Percentiles rank a stretch among this genome's conserved stretches.
Conservation (phyloP, 2,113 vertebrate species). For the Delphinapterus leucas region DNA sequence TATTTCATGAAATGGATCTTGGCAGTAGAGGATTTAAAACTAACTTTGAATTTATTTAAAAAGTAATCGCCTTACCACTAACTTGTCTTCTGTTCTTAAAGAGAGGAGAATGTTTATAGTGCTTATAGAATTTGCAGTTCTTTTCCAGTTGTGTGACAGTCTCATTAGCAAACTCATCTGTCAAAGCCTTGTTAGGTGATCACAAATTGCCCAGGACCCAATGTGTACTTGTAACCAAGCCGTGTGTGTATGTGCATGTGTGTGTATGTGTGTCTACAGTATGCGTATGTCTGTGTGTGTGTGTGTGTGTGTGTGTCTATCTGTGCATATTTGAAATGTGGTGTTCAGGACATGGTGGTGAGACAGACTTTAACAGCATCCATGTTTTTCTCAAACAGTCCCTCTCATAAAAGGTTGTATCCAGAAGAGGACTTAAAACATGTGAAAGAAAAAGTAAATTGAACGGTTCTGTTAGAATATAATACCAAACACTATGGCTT, state of each 20-base stretch:
- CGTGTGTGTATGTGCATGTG: not conserved
- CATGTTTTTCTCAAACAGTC: not conserved
- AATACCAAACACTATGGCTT: not conserved
- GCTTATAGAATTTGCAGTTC: not conserved
- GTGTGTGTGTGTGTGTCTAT: not conserved
- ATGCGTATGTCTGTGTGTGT: not conserved
- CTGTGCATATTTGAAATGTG: not conserved
- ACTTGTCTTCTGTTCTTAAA: conserved; percentile 53
- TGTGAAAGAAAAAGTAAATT: not conserved
- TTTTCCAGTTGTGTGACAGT: not conserved
- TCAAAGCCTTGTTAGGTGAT: conserved; percentile 5
- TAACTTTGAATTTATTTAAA: conserved; percentile 61
- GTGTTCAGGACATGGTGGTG: not conserved
- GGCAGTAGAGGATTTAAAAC: conserved; percentile 53
- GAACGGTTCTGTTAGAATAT: not conserved
- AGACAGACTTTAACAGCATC: not conserved
- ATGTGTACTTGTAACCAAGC: not conserved
- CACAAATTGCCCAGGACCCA: not conserved
- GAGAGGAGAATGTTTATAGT: conserved; percentile 25
- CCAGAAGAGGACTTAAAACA: not conserved
- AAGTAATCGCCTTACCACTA: conserved; percentile 36
- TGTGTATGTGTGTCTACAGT: not conserved
- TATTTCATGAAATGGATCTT: conserved; percentile 66
- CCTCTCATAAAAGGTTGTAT: not conserved
- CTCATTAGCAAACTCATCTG: conserved; percentile 22